Evolutionary conservation across 1,140 invertebrate genomes (phyloP).

Genomic region (Drosophila bifasciata): DNA sequence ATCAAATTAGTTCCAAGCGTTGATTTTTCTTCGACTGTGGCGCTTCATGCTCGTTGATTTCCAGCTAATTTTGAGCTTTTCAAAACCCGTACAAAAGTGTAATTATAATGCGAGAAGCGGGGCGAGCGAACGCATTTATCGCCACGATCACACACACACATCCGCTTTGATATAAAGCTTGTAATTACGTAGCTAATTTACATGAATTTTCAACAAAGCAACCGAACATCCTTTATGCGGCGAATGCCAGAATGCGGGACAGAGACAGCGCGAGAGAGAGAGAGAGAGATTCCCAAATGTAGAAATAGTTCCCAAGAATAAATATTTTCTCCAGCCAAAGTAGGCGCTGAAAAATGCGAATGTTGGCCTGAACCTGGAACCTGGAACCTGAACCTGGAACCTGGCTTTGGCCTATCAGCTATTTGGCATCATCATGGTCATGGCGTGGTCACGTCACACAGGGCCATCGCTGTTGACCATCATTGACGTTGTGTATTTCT

Average conservation of each 20-base stretch:
- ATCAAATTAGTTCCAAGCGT: constrained; percentile 80
- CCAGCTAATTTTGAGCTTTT: constrained; percentile 70
- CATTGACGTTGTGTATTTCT: constrained; percentile 48
- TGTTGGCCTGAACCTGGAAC: constrained; percentile 34
- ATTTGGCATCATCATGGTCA: constrained; percentile 69
- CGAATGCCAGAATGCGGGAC: neutral
- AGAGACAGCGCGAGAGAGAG: constrained; percentile 3
- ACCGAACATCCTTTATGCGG: constrained; percentile 67
- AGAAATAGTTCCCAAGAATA: constrained; percentile 6
- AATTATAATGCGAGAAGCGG: constrained; percentile 78
- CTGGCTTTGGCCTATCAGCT: constrained; percentile 67
- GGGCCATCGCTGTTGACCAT: constrained; percentile 78
- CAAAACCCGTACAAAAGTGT: constrained; percentile 62
- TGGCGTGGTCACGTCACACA: constrained; percentile 77
- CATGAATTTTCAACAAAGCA: constrained; percentile 49
- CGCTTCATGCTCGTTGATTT: constrained; percentile 77
- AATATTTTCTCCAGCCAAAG: constrained; percentile 47
- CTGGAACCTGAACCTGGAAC: constrained; percentile 6
- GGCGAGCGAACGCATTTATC: constrained; percentile 66
- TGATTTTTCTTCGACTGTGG: constrained; percentile 66
- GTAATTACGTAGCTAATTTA: constrained; percentile 76
- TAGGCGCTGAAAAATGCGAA: constrained; percentile 73
- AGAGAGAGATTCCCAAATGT: constrained; percentile 16
- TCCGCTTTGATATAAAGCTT: constrained; percentile 45
- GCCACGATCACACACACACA: constrained; percentile 69